Percentiles rank a stretch among this genome's conserved stretches.
Conservation (phyloP, 2,113 vertebrate species). For the Forbesichthys agassizii region DNA sequence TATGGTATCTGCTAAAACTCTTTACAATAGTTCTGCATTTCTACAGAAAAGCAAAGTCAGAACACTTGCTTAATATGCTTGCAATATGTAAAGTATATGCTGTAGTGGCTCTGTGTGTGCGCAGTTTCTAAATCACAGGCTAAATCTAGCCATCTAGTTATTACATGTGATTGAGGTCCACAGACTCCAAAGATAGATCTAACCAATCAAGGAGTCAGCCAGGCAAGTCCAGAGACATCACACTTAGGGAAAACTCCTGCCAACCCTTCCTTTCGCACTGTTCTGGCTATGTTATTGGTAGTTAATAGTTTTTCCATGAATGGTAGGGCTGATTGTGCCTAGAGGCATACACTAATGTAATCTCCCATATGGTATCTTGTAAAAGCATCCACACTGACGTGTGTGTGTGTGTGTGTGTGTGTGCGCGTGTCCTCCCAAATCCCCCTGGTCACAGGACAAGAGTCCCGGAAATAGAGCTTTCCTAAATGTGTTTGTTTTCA, state of each 20-base stretch:
- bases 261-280: conserved; percentile 17
- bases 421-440: too few relatives aligned
- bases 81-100: too few relatives aligned
- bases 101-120: too few relatives aligned
- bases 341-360: conserved; percentile 69
- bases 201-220: conserved; percentile 40
- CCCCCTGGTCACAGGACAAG: conserved; percentile 31
- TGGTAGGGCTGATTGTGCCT: conserved; percentile 49
- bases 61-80: too few relatives aligned
- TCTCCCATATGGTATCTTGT: conserved; percentile 72
- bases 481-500: conserved; percentile 10
- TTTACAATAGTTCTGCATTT: too few relatives aligned
- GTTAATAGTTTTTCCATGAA: conserved; percentile 2
- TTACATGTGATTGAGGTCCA: neutral
- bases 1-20: too few relatives aligned
- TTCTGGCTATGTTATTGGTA: conserved; percentile 1
- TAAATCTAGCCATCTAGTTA: too few relatives aligned
- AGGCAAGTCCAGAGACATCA: conserved; percentile 46
- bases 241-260: conserved; percentile 28
- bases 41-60: too few relatives aligned
- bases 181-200: conserved; percentile 60
- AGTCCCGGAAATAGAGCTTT: conserved; percentile 43
- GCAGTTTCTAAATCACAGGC: too few relatives aligned
- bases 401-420: neutral
- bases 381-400: conserved; percentile 54